Evolutionary conservation across 2,113 vertebrate species (phyloP).

Genomic region (Elaphurus davidianus): DNA sequence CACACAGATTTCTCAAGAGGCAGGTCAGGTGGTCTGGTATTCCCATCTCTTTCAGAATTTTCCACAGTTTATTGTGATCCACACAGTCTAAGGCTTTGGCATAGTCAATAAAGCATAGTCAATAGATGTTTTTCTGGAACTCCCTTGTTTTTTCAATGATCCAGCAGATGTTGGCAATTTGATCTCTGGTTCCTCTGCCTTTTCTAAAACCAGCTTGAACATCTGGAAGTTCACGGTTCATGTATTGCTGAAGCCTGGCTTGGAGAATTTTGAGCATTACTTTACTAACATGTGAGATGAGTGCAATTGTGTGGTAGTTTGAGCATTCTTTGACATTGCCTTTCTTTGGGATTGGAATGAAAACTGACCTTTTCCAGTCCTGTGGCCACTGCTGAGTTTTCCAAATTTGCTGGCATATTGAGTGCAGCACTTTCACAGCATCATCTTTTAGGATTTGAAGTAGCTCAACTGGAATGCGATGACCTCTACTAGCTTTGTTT

Average conservation of each 20-base stretch:
- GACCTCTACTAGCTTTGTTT: accelerated
- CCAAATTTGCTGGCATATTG: background rate
- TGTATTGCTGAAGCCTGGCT: background rate
- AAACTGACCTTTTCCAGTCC: background rate
- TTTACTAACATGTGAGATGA: background rate
- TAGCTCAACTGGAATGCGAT: background rate
- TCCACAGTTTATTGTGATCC: background rate
- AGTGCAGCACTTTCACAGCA: background rate
- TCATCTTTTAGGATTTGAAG: background rate
- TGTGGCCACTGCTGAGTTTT: background rate
- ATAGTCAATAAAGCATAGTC: background rate
- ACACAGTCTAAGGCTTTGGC: background rate
- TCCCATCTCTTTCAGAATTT: background rate
- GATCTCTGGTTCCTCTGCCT: background rate
- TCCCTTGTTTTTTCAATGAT: background rate
- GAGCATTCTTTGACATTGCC: background rate
- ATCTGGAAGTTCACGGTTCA: background rate
- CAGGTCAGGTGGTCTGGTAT: background rate
- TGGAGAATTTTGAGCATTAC: background rate
- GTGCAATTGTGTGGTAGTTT: background rate
- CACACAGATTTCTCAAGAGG: background rate
- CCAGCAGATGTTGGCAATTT: background rate
- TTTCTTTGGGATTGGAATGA: background rate
- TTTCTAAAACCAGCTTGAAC: background rate
- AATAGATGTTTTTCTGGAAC: background rate